Percentiles rank a stretch among this genome's conserved stretches.
phyloP scores from a whole-genome alignment of 2,797 vertebrate species.

The Arrhamphus sclerolepis region DNA sequence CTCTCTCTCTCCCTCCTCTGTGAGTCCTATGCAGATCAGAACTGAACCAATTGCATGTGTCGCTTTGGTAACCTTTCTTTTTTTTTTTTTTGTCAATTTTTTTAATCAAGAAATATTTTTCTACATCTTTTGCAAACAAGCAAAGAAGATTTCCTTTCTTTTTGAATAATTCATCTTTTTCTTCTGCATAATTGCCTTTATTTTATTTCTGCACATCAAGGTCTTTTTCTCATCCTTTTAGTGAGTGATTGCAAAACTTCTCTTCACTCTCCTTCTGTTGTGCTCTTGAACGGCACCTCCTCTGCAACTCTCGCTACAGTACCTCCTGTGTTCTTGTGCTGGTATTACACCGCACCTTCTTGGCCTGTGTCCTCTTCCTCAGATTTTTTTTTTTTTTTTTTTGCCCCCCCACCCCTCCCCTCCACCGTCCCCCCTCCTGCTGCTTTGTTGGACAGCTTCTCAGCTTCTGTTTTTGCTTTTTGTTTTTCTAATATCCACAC shows the following conservation, averaged over 20 bases:
- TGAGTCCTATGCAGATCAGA: conserved; percentile 82
- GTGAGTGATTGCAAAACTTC: conserved; percentile 63
- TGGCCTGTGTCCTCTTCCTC: conserved; percentile 59
- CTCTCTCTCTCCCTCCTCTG: conserved; percentile 65
- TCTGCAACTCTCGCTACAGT: conserved; percentile 67
- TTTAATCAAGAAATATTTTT: conserved; percentile 58
- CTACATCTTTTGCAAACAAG: conserved; percentile 59
- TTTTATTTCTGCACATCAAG: conserved; percentile 29
- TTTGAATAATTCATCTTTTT: conserved; percentile 57
- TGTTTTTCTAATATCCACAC: conserved; percentile 50
- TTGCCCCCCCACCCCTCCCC: background rate
- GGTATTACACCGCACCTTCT: conserved; percentile 71
- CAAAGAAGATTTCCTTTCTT: conserved; percentile 58
- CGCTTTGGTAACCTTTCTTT: conserved; percentile 81
- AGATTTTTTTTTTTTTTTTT: conserved; percentile 54
- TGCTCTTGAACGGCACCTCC: conserved; percentile 66
- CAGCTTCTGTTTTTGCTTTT: conserved; percentile 51
- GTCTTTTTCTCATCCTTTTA: conserved; percentile 27
- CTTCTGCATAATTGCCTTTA: conserved; percentile 36
- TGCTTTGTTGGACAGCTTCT: conserved; percentile 71
- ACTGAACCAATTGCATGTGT: conserved; percentile 83
- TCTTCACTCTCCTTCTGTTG: conserved; percentile 69
- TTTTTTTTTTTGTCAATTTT: conserved; percentile 53
- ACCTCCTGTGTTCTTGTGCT: conserved; percentile 77
- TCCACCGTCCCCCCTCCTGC: conserved; percentile 21